These are phyloP conservation scores for Rhagophthalmus giganteus DNA, from an alignment of 2,888 invertebrate species.

Conservation along the genomic window DNA sequence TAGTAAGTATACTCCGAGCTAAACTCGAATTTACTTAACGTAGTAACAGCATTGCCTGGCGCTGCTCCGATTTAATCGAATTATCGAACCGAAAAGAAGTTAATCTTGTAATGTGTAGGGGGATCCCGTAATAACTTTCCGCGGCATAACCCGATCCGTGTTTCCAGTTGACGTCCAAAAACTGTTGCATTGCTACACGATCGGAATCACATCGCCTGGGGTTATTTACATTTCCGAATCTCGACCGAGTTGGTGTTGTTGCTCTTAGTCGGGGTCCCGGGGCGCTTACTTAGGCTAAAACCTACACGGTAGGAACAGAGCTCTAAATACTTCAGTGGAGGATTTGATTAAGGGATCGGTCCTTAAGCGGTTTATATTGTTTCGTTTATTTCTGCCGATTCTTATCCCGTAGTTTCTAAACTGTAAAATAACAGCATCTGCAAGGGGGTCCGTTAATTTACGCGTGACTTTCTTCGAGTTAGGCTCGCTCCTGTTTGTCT, in stretches of 20 bases:
- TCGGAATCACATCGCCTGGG: conserved; percentile 48
- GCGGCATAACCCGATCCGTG: no score
- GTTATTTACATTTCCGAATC: conserved; percentile 51
- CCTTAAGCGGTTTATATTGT: conserved; percentile 29
- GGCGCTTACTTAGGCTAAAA: conserved; percentile 44
- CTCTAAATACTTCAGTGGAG: conserved; percentile 46
- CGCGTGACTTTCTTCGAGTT: no score
- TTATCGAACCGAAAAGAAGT: conserved; percentile 59
- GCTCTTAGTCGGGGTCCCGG: conserved; percentile 46
- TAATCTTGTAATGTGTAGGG: conserved; percentile 56
- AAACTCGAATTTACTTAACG: no score
- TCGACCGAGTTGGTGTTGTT: conserved; percentile 48
- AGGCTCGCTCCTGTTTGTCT: no score
- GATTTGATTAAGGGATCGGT: conserved; percentile 26
- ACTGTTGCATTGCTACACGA: conserved; percentile 22
- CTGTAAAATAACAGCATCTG: conserved; percentile 5
- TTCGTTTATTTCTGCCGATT: conserved; percentile 20
- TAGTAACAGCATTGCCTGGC: conserved; percentile 52
- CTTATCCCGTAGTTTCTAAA: conserved; percentile 9
- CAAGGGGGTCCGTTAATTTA: background rate
- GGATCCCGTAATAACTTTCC: conserved; percentile 46
- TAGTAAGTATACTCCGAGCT: no score
- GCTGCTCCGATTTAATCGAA: conserved; percentile 57
- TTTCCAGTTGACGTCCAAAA: conserved; percentile 3
- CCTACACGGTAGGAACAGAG: conserved; percentile 44